Base-by-base conservation (phyloP, 2,888 invertebrate genomes). In the Limenitis camilla region DNA sequence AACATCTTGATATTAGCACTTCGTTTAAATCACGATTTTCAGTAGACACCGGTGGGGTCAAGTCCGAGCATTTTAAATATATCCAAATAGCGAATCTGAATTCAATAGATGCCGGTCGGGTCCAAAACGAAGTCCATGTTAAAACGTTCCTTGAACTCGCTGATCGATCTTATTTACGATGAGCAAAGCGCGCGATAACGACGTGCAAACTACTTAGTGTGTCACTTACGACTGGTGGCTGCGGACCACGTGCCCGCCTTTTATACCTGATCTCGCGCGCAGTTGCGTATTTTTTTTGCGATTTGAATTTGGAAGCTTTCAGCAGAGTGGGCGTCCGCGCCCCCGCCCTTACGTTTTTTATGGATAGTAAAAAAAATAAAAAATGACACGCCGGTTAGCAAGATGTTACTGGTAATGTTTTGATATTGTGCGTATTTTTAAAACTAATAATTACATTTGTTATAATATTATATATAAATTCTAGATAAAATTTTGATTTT, bases 261-360 rank as follows among this genome's bases (percentile, higher is more conserved):
- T 78, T 86, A 86, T 84, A 84, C 66, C 71, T 69, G 66, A 69
- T 74, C 75, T 76, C 74, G 76, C 60, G 74, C 68, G 73, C 78
- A 72, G 71, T 79, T 76, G 82, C 80, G 76, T 74, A 80, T 85
- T 81, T 84, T 76, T 84, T 87, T 82, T 75, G 84, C 82, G 75
- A 78, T 81, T 80, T 71, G 76, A 84, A 81, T 85, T 85, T 83
- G 81, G 84, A 81, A 83, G 84, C 83, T 86, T 85, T 84, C 83
- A 83, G 84, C 79, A 75, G 79, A 78, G 80, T 81, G 81, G 78
- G 76, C 75, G 74, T 71, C 66, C 63, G 72, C 68, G 76, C 80
- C 81, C 81, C 79, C 76, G 79, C 83, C 85, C 84, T 80, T 71
- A 73, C 57, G 55, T 58, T 65, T 71, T 69, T 65, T 69, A 65